Conservation (phyloP, 2,797 vertebrate species). For the Helostoma temminkii region DNA sequence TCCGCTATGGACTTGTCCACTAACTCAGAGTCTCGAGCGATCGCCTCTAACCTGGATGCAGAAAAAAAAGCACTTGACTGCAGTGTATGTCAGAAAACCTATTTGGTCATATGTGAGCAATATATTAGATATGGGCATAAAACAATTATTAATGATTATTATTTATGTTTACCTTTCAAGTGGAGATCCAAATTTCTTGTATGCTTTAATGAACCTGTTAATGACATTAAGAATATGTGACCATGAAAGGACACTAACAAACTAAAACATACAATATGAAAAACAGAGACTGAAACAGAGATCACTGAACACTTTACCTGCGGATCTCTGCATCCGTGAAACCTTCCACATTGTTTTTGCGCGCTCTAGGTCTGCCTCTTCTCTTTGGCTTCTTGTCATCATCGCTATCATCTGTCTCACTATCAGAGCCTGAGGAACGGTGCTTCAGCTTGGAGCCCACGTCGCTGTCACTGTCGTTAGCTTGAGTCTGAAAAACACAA, state of each 20-base stretch:
- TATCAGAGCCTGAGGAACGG: constrained; percentile 94
- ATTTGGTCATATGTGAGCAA: background rate
- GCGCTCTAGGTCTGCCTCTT: constrained; percentile 92
- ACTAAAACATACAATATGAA: background rate
- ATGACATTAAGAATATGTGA: constrained; percentile 13
- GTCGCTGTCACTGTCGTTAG: constrained; percentile 98
- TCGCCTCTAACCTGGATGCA: constrained; percentile 90
- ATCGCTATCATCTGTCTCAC: constrained; percentile 94
- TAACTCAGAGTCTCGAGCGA: constrained; percentile 96
- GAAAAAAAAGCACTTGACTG: background rate
- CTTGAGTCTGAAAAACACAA: constrained; percentile 85
- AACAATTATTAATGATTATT: background rate
- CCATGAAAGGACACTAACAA: background rate
- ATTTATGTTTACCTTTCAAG: constrained; percentile 90
- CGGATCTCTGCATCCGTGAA: constrained; percentile 98
- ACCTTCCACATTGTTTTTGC: constrained; percentile 97
- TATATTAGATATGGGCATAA: background rate
- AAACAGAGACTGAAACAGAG: background rate
- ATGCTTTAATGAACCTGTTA: constrained; percentile 96
- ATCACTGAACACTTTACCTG: constrained; percentile 81
- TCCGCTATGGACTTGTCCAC: constrained; percentile 98
- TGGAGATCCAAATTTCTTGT: constrained; percentile 97
- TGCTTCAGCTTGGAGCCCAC: constrained; percentile 95
- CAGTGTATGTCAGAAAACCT: background rate
- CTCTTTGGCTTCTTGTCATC: constrained; percentile 97